phyloP scores from a whole-genome alignment of 2,888 invertebrate species.

The Sphecodes monilicornis region DNA sequence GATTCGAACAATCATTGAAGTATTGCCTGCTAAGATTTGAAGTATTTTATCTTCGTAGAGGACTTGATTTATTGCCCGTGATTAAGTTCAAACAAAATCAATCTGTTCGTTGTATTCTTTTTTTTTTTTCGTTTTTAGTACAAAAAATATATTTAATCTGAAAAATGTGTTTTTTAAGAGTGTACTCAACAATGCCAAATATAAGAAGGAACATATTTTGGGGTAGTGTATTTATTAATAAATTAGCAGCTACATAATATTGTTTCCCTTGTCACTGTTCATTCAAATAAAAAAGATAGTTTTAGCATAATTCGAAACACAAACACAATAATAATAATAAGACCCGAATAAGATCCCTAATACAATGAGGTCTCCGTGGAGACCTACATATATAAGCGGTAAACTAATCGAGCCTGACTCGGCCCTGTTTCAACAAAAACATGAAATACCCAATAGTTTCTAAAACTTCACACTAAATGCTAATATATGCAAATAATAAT shows the following conservation, averaged over 20 bases:
- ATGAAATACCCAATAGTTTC: conserved; percentile 17
- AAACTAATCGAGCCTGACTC: conserved; percentile 41
- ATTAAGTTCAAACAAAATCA: neutral
- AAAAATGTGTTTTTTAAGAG: conserved; percentile 21
- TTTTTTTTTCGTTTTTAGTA: neutral
- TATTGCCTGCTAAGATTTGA: neutral
- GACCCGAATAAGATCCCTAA: conserved; percentile 47
- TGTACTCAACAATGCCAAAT: conserved; percentile 37
- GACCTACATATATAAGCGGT: conserved; percentile 42
- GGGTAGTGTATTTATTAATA: conserved; percentile 52
- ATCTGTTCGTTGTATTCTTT: conserved; percentile 3
- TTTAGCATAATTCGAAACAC: conserved; percentile 53
- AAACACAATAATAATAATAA: conserved; percentile 38
- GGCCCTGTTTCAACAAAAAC: conserved; percentile 54
- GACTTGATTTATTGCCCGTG: neutral
- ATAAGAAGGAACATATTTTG: conserved; percentile 45
- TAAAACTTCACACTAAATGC: conserved; percentile 21
- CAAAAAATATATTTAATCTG: conserved; percentile 17
- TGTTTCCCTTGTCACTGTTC: conserved; percentile 53
- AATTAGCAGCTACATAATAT: conserved; percentile 48
- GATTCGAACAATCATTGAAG: neutral
- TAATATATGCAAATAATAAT: conserved; percentile 9
- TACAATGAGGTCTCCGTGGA: conserved; percentile 42
- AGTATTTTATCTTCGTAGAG: neutral
- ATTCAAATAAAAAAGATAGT: conserved; percentile 63